phyloP scores from a whole-genome alignment of 2,797 vertebrate species.

The Phataginus tetradactyla region DNA sequence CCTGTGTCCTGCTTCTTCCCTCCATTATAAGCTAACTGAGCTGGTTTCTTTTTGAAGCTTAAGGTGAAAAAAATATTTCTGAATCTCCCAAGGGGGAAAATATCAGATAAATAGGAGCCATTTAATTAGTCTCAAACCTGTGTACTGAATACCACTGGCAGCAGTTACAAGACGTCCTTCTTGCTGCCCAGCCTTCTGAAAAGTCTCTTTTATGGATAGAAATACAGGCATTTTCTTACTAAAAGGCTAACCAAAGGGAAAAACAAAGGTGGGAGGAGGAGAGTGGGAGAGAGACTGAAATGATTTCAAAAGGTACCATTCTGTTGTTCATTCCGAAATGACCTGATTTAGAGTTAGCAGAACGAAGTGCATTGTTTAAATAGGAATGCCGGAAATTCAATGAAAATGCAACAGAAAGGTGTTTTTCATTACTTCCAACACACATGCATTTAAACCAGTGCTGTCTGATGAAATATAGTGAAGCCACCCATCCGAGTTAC shows the following conservation, averaged over 20 bases:
- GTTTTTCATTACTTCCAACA: not conserved
- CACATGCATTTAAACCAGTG: not conserved
- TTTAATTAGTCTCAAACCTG: slow-evolving; percentile 64
- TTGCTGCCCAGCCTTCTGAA: not conserved
- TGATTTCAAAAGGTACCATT: not conserved
- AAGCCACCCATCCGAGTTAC: not conserved
- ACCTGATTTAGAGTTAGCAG: not conserved
- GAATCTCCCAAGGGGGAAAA: slow-evolving; percentile 46
- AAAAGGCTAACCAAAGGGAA: not conserved
- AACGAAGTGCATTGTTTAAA: slow-evolving; percentile 8
- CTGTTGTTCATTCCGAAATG: not conserved
- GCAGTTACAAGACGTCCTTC: not conserved
- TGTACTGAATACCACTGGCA: not conserved
- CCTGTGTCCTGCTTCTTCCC: slow-evolving; percentile 76
- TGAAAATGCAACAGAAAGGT: not conserved
- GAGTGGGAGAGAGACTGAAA: not conserved
- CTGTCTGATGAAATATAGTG: not conserved
- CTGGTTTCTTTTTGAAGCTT: slow-evolving; percentile 74
- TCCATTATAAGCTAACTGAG: slow-evolving; percentile 65
- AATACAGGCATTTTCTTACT: slow-evolving; percentile 55
- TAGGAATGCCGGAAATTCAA: not conserved
- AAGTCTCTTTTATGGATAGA: slow-evolving; percentile 50
- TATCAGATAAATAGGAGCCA: slow-evolving; percentile 69
- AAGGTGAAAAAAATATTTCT: slow-evolving; percentile 40
- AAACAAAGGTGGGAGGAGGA: not conserved